Base-by-base conservation (phyloP, 37 sponge, comb jelly and placozoan genomes). In the Geodia barretti region DNA sequence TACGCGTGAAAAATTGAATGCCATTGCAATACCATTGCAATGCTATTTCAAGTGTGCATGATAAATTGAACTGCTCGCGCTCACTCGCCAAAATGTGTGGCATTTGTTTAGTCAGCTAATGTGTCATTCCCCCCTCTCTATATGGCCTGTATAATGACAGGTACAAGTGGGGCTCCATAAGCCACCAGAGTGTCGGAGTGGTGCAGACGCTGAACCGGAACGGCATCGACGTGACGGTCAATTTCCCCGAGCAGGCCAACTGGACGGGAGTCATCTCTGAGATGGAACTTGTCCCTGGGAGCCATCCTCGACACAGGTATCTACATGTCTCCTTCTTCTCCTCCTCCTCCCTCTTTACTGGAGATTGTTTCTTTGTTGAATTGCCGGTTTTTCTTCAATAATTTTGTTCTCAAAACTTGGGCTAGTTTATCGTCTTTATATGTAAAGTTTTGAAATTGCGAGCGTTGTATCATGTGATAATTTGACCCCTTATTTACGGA, bases 151-250 rank as follows among this genome's bases (percentile, higher is more conserved):
- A 14, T 47, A 41, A 20, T 36, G 76, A 40, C 68, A 97, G 96
- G 86, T 97, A 92, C 88, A 97, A 97, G 74, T 97, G 97, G 97
- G 97, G 97, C 41, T 84, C 81, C 1, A 95, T 94, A 33, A 92
- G 87, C 11, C 95, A 91, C 60, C 68, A 83, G 59, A 97, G 97
- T 85, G 77, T 97, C 2, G 97, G 97, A 63, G 41, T 78, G 29
- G 95, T 97, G 28, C 47, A 68, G 33, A 77, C 86, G 23, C 76
- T 97, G 73, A 91, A 86, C 69, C 62, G 88, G 37, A 97, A 92
- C 79, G 96, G 96, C 4, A 84, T 75, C 29, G 97, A 94, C 39
- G 77, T 97, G 33, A 81, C 82, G 70, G 95, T 97, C 54, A 86
- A 97, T 84, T 97, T 94, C 61, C 88, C 95, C 1, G 97, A 97